Percentiles rank a stretch among this genome's conserved stretches.
Evolutionary conservation across 2,113 vertebrate species (phyloP).

Genomic region (Hipposideros armiger): DNA sequence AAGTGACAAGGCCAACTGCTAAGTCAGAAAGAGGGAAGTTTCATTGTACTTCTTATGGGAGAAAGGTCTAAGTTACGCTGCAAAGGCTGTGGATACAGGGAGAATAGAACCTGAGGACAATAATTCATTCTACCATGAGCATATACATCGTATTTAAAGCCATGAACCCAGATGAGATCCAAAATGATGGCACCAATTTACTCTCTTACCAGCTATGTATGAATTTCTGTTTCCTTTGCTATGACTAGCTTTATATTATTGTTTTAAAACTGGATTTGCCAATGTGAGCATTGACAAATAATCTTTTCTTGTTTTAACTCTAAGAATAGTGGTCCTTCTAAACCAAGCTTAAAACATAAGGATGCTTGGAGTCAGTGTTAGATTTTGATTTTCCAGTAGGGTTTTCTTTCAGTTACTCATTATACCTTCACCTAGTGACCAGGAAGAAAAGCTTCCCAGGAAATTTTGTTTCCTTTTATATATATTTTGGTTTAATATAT

Average conservation of each 20-base stretch:
- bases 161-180: background rate
- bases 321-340: background rate
- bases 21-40: background rate
- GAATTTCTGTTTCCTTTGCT: background rate
- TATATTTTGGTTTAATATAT: background rate
- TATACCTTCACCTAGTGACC: background rate
- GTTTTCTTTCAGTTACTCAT: background rate
- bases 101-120: background rate
- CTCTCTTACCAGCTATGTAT: background rate
- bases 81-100: background rate
- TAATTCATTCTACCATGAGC: background rate
- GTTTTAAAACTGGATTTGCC: conserved; percentile 28
- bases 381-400: conserved; percentile 41
- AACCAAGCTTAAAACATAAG: background rate
- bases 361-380: background rate
- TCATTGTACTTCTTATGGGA: background rate
- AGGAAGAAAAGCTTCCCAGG: background rate
- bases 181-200: background rate
- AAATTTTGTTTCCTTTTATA: conserved; percentile 49
- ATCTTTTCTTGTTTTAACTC: background rate
- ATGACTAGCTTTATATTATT: background rate
- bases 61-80: background rate
- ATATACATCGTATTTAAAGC: background rate
- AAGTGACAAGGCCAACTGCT: background rate
- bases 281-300: background rate